These are phyloP conservation scores for Tridacna crocea DNA, from an alignment of 2,888 invertebrate genomes.

Conservation along the genomic window DNA sequence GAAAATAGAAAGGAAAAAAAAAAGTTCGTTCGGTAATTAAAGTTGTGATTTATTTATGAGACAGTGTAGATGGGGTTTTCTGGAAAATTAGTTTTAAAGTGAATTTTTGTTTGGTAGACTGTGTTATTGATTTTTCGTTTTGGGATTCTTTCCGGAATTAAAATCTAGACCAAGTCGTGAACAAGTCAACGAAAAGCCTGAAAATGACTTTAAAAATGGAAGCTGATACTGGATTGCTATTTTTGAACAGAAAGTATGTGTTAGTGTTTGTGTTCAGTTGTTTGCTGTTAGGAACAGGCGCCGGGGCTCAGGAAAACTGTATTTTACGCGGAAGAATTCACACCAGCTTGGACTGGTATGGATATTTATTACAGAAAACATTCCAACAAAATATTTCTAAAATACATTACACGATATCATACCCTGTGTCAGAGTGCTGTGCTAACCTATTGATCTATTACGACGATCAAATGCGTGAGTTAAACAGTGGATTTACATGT, in stretches of 20 bases:
- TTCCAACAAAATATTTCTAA: slow-evolving; percentile 74
- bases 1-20: neutral
- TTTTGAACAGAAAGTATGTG: neutral
- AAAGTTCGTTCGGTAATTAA: neutral
- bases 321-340: slow-evolving; percentile 74
- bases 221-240: neutral
- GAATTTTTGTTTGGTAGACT: no score
- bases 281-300: neutral
- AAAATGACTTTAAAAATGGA: neutral
- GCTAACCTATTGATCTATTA: slow-evolving; percentile 78
- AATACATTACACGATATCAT: slow-evolving; percentile 78
- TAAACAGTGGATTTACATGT: slow-evolving; percentile 74
- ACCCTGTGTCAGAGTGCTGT: slow-evolving; percentile 77
- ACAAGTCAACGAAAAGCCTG: no score
- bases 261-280: neutral
- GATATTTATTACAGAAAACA: slow-evolving; percentile 77
- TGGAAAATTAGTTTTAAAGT: no score
- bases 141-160: no score
- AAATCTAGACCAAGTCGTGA: no score
- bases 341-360: slow-evolving; percentile 77
- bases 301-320: slow-evolving; percentile 51
- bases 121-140: no score
- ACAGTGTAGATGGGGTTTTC: neutral
- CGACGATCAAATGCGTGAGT: slow-evolving; percentile 75
- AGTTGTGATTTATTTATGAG: slow-evolving; percentile 8